Base-by-base conservation (phyloP, 1,140 invertebrate genomes). In the Calosoma granatense region DNA sequence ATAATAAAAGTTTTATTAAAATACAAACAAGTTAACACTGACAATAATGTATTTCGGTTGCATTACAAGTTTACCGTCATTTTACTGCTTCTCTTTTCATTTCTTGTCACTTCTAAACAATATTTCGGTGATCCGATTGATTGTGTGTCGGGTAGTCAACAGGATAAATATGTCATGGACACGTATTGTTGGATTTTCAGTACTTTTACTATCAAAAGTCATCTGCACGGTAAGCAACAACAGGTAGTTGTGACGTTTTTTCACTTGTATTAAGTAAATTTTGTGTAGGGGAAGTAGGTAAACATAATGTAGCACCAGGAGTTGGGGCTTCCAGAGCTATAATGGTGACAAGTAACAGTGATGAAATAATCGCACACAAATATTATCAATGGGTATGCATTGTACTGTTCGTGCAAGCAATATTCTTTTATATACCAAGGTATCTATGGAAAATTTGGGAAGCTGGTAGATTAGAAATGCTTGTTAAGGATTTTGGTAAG, bases 371-470 rank as follows among this genome's bases (percentile, higher is more conserved):
- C 55, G 82, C 83, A 63, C 82, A 90, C 59, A 84, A 84, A 43
- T 94, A 94, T 72, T 94, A 94, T 70, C 91, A 94, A 72, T 94
- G 90, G 90, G 86, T 92, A 1, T 87, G 87, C 41, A 81, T 93
- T 62, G 79, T 91, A 1, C 74, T 93, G 20, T 80, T 91, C 17
- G 79, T 93, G 20, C 89, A 94, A 74, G 82, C 87, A 14, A 73
- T 84, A 15, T 65, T 87, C 15, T 90, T 90, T 66, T 87, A 87
- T 65, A 68, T 84, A 22, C 88, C 87, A 0, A 76, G 81, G 1
- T 88, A 83, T 66, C 62, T 90, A 1, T 92, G 88, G 88, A 89
- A 87, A 64, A 76, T 77, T 2, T 84, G 82, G 79, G 87, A 91
- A 74, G 84, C 81, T 22, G 82, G 83, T 14, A 64, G 76, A 9